These are phyloP conservation scores for Poeciliopsis infans DNA, from an alignment of 2,797 vertebrate genomes.

Conservation along the genomic window DNA sequence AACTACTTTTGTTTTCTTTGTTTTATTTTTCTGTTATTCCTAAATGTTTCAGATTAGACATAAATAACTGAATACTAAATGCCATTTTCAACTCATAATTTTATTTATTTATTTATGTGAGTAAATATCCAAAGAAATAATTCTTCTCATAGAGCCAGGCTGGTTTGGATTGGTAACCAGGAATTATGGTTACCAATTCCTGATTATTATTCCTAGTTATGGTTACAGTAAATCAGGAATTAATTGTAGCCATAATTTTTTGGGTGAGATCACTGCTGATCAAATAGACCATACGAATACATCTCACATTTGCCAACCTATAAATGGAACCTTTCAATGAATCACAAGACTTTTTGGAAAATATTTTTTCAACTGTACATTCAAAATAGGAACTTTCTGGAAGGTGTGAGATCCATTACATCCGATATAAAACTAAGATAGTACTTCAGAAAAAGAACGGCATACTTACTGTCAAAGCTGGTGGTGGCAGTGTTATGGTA, in stretches of 20 bases:
- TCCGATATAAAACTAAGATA: background rate
- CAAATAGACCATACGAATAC: background rate
- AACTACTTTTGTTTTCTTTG: background rate
- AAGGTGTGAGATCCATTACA: too few relatives aligned
- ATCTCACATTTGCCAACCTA: too few relatives aligned
- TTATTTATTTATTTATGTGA: background rate
- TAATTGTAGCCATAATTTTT: background rate
- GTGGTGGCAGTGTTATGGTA: background rate
- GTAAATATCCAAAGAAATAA: background rate
- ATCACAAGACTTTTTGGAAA: background rate
- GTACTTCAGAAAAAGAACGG: background rate
- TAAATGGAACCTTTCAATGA: background rate
- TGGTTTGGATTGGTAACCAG: too few relatives aligned
- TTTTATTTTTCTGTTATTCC: background rate
- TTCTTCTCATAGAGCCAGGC: too few relatives aligned
- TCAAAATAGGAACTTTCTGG: too few relatives aligned
- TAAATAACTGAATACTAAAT: background rate
- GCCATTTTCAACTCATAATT: background rate
- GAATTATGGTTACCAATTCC: too few relatives aligned
- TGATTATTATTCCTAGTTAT: too few relatives aligned
- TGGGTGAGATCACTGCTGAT: background rate
- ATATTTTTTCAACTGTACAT: background rate
- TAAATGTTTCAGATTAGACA: background rate
- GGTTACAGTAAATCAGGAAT: background rate
- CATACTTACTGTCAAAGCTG: background rate